phyloP scores from a whole-genome alignment of 2,888 invertebrate species.

The Agriopis leucophaearia region DNA sequence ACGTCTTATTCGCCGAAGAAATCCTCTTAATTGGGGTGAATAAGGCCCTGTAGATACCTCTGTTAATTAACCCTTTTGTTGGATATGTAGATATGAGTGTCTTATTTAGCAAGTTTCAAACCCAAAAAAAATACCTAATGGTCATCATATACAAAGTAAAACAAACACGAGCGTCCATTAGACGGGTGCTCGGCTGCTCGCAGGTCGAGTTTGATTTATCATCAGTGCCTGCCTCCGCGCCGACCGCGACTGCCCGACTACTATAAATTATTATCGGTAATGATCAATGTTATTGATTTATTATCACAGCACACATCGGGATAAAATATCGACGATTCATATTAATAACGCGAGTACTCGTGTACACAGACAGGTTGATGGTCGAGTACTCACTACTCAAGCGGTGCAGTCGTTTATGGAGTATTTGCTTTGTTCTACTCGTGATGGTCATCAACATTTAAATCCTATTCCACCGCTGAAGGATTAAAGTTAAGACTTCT shows the following conservation, averaged over 20 bases:
- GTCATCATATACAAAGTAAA: conserved; percentile 39
- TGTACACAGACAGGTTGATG: conserved; percentile 41
- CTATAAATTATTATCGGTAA: conserved; percentile 82
- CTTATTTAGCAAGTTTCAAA: neutral
- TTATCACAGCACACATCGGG: conserved; percentile 75
- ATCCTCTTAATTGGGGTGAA: too few species aligned
- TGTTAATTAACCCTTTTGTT: too few species aligned
- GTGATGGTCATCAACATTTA: too few species aligned
- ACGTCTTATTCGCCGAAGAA: too few species aligned
- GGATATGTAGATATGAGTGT: too few species aligned
- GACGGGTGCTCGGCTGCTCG: conserved; percentile 51
- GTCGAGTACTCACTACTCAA: neutral
- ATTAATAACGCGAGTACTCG: conserved; percentile 46
- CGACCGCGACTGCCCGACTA: conserved; percentile 62
- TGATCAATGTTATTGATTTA: conserved; percentile 80
- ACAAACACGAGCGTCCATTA: conserved; percentile 44
- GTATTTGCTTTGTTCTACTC: too few species aligned
- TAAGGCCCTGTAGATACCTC: too few species aligned
- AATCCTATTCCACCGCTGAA: too few species aligned
- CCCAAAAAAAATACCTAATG: conserved; percentile 13
- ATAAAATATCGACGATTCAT: conserved; percentile 64
- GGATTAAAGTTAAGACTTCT: too few species aligned
- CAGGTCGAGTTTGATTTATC: conserved; percentile 58
- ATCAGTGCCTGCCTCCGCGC: conserved; percentile 44
- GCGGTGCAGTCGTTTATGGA: neutral